These are phyloP conservation scores for Athalia circularis DNA, from an alignment of 2,888 invertebrate genomes.

Conservation along the genomic window DNA sequence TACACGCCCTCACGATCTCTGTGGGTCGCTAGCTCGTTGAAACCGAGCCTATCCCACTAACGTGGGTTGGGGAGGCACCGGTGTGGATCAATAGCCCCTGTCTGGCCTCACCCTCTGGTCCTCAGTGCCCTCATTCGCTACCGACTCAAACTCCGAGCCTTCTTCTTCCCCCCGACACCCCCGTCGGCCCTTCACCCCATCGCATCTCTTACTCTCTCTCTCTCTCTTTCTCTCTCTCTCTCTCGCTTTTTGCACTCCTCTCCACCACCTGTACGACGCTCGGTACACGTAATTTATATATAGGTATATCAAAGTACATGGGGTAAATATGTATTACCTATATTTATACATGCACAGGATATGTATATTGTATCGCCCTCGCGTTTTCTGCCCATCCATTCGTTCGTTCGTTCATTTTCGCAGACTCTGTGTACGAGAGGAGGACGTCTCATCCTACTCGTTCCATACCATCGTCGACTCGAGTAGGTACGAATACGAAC, in stretches of 20 bases:
- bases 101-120: constrained; percentile 71
- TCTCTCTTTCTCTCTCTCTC: constrained; percentile 41
- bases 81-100: constrained; percentile 71
- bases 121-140: constrained; percentile 70
- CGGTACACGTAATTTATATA: constrained; percentile 1
- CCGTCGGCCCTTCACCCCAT: background rate
- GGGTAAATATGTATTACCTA: background rate
- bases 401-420: background rate
- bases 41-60: constrained; percentile 72
- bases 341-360: constrained; percentile 3
- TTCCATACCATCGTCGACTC: too few species aligned
- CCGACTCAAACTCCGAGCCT: constrained; percentile 41
- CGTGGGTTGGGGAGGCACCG: constrained; percentile 66
- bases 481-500: constrained; percentile 10
- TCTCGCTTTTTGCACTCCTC: constrained; percentile 27
- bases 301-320: background rate
- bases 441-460: too few species aligned
- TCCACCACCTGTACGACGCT: constrained; percentile 42
- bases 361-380: background rate
- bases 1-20: constrained; percentile 46
- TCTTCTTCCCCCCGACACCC: constrained; percentile 36
- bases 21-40: constrained; percentile 62
- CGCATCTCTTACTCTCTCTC: constrained; percentile 31
- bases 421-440: too few species aligned
- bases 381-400: constrained; percentile 6